Conservation (phyloP, 2,888 invertebrate species). For the Taenaris catops region DNA sequence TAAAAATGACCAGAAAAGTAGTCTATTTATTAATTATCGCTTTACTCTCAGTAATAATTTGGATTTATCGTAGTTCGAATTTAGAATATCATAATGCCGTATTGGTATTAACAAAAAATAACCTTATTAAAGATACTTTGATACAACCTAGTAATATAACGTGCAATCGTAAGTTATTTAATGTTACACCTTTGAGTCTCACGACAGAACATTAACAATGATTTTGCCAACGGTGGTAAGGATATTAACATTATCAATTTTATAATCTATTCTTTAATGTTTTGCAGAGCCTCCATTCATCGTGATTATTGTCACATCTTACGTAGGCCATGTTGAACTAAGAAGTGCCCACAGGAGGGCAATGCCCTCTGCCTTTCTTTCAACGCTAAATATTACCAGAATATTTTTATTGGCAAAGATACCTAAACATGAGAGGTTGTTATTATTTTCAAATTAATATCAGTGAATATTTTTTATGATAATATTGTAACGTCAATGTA, state of each 20-base stretch:
- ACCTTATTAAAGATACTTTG: constrained; percentile 32
- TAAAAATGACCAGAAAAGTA: constrained; percentile 27
- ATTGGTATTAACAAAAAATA: constrained; percentile 32
- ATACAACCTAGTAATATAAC: constrained; percentile 34
- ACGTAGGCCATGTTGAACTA: constrained; percentile 85
- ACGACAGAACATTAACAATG: too few relatives aligned
- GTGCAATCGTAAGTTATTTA: constrained; percentile 45
- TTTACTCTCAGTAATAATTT: constrained; percentile 36
- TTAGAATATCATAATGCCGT: constrained; percentile 37
- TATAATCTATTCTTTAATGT: constrained; percentile 1
- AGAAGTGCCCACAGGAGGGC: constrained; percentile 85
- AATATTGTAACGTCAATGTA: too few relatives aligned
- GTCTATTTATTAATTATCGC: constrained; percentile 28
- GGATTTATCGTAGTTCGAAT: constrained; percentile 50
- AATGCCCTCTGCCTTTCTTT: constrained; percentile 79
- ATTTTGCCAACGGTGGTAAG: too few relatives aligned
- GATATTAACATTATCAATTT: too few relatives aligned
- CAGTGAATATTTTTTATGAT: too few relatives aligned
- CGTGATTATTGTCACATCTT: constrained; percentile 85
- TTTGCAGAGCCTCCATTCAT: constrained; percentile 44
- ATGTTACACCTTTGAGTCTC: too few relatives aligned
- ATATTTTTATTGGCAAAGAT: constrained; percentile 85
- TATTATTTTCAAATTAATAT: too few relatives aligned
- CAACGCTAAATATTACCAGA: constrained; percentile 79
- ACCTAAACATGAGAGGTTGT: constrained; percentile 71